phyloP scores from a whole-genome alignment of 2,888 invertebrate species.

The Miltochrista miniata region DNA sequence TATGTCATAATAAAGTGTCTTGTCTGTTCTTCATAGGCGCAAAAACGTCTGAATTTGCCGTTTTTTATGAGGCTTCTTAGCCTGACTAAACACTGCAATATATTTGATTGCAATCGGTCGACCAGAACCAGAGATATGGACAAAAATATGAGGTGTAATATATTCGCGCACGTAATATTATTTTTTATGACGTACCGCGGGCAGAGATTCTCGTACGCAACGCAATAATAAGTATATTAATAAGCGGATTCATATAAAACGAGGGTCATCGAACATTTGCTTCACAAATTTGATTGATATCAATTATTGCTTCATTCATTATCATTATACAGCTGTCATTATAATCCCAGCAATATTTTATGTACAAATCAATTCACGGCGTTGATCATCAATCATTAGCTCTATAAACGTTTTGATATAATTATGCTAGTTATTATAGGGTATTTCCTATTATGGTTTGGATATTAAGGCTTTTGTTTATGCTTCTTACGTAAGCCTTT shows the following conservation, averaged over 20 bases:
- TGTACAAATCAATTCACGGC: constrained; percentile 22
- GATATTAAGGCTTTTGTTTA: constrained; percentile 2
- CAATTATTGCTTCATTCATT: constrained; percentile 10
- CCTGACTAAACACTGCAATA: no score
- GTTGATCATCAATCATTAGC: constrained; percentile 14
- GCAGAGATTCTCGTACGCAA: no score
- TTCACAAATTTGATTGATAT: constrained; percentile 13
- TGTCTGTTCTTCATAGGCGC: no score
- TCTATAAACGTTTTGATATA: constrained; percentile 14
- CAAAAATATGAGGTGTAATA: no score
- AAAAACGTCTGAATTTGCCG: no score
- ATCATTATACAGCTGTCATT: constrained; percentile 14
- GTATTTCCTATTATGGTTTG: constrained; percentile 32
- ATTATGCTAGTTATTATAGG: constrained; percentile 31
- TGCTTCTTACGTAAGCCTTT: constrained; percentile 24
- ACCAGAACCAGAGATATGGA: no score
- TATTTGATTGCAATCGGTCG: no score
- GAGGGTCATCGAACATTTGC: constrained; percentile 10
- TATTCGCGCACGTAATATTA: no score
- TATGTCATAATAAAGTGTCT: no score
- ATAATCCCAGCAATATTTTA: constrained; percentile 12
- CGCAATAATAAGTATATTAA: no score
- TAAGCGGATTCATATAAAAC: constrained; percentile 6
- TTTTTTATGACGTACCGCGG: no score
- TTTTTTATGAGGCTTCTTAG: no score